Evolutionary conservation across 2,113 vertebrate species (phyloP).

Genomic region (Rhineura floridana): DNA sequence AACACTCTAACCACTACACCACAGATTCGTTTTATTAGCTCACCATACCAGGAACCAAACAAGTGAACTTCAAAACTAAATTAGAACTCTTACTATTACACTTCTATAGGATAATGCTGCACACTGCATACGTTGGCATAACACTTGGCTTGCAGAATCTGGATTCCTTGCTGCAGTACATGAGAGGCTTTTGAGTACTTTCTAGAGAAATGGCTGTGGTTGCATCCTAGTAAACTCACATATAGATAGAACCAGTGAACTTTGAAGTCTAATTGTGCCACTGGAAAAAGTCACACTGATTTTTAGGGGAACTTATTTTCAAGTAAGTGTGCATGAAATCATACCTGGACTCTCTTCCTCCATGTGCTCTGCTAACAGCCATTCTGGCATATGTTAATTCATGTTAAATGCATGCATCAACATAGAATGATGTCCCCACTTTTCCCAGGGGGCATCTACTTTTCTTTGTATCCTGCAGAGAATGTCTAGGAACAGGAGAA

Average conservation of each 20-base stretch:
- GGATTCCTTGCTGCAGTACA: not conserved
- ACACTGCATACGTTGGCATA: too few relatives aligned
- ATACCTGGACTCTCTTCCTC: not conserved
- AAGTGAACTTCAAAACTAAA: not conserved
- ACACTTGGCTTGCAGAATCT: too few relatives aligned
- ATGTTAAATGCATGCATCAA: not conserved
- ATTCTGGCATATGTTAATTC: not conserved
- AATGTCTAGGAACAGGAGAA: not conserved
- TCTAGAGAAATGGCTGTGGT: not conserved
- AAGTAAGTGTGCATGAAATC: not conserved
- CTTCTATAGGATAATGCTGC: too few relatives aligned
- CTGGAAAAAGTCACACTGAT: not conserved
- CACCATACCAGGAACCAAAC: not conserved
- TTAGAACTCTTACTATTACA: not conserved
- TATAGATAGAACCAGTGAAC: not conserved
- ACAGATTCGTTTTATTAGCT: too few relatives aligned
- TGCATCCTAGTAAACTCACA: not conserved
- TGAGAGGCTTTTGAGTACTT: not conserved
- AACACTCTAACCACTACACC: too few relatives aligned
- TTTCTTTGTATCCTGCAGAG: slow-evolving; percentile 3
- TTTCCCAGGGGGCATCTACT: not conserved
- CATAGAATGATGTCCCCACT: not conserved
- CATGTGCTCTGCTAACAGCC: not conserved
- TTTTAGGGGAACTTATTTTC: not conserved
- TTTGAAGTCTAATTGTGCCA: not conserved